phyloP scores from a whole-genome alignment of 2,113 vertebrate genomes.

The Istiophorus platypterus region DNA sequence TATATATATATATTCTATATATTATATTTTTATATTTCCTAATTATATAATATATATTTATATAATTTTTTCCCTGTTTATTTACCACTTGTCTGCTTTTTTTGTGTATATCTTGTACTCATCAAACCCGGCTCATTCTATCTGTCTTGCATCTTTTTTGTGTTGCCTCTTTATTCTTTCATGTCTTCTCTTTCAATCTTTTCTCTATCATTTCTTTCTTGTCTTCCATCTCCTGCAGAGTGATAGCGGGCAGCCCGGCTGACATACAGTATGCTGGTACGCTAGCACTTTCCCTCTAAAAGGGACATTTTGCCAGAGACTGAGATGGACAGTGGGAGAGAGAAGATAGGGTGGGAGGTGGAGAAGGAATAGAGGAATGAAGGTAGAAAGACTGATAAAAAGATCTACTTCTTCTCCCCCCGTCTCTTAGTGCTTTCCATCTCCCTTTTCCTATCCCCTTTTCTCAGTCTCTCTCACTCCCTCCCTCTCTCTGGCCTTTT shows the following conservation, averaged over 20 bases:
- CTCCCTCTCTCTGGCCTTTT: conserved; percentile 84
- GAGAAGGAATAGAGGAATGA: conserved; percentile 3
- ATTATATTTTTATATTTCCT: too few species aligned
- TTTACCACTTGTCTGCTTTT: neutral
- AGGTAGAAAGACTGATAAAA: conserved; percentile 3
- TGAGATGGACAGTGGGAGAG: conserved; percentile 75
- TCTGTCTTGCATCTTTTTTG: neutral
- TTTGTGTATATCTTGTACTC: neutral
- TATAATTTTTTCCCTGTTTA: neutral
- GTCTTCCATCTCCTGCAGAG: neutral
- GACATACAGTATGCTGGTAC: conserved; percentile 68
- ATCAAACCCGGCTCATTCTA: neutral
- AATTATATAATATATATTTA: too few species aligned
- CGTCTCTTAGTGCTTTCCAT: neutral
- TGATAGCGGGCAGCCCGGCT: conserved; percentile 56
- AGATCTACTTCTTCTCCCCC: neutral
- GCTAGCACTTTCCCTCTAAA: conserved; percentile 76
- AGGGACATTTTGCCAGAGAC: conserved; percentile 80
- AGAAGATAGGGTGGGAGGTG: conserved; percentile 58
- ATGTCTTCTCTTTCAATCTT: neutral
- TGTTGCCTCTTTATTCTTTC: neutral
- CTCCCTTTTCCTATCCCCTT: conserved; percentile 1
- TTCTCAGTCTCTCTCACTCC: neutral
- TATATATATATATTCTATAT: too few species aligned
- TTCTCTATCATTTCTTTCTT: neutral